Conservation (phyloP, 1,140 invertebrate species). For the Nasonia giraulti region DNA sequence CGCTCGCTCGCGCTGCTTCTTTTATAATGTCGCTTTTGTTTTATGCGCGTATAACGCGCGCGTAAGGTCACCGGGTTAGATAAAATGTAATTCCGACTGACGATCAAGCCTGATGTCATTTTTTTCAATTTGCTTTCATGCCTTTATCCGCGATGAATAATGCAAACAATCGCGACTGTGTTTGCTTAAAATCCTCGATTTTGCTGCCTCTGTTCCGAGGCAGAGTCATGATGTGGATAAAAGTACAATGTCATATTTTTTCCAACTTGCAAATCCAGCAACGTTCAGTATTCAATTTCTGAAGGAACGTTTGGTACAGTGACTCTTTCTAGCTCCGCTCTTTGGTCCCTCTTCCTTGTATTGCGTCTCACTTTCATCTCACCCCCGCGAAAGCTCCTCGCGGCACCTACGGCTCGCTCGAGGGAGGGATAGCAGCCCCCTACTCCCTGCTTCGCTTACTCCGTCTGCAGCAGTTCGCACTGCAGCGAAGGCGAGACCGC, state of each 20-base stretch:
- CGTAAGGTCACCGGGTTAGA: neutral
- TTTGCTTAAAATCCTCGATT: too few species aligned
- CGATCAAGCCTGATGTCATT: neutral
- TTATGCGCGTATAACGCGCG: neutral
- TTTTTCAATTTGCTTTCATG: neutral
- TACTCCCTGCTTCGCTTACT: conserved; percentile 16
- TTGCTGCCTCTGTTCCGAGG: too few species aligned
- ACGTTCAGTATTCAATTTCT: conserved; percentile 63
- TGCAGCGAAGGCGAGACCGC: conserved; percentile 49
- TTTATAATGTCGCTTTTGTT: conserved; percentile 8
- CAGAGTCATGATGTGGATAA: too few species aligned
- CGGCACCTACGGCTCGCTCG: conserved; percentile 25
- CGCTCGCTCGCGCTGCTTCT: conserved; percentile 7
- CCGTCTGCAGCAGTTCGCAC: conserved; percentile 8
- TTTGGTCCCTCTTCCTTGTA: conserved; percentile 51
- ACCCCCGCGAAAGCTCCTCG: conserved; percentile 41
- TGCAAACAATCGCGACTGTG: too few species aligned
- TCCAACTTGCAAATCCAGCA: neutral
- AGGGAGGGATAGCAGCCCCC: neutral
- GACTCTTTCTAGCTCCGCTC: conserved; percentile 32
- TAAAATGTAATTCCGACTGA: neutral
- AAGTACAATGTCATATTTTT: too few species aligned
- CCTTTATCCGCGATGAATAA: conserved; percentile 2
- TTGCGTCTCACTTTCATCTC: conserved; percentile 53
- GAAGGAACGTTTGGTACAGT: conserved; percentile 46